Conservation (phyloP, 2,888 invertebrate genomes). For the Gymnocheta viridis region DNA sequence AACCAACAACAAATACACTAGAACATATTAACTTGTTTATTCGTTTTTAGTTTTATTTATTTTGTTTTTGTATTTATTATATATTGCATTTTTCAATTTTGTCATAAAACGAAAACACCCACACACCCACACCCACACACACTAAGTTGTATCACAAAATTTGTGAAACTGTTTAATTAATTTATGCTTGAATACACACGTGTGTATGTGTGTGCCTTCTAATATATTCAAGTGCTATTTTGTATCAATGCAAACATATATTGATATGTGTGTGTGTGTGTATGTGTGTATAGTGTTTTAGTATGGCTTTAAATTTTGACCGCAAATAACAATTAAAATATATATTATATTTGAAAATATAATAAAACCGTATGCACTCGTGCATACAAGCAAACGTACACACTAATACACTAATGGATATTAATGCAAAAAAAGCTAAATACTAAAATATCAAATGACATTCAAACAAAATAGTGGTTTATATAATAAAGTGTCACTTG, state of each 20-base stretch:
- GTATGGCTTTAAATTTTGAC: slow-evolving; percentile 23
- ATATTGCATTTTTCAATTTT: neutral
- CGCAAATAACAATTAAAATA: slow-evolving; percentile 59
- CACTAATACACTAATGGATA: neutral
- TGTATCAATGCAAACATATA: too few species aligned
- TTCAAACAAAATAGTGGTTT: slow-evolving; percentile 41
- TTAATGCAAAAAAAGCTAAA: neutral
- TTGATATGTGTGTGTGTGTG: neutral
- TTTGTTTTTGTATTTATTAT: slow-evolving; percentile 14
- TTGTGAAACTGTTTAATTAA: slow-evolving; percentile 1
- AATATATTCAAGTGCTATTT: too few species aligned
- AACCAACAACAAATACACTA: neutral
- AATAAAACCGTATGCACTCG: slow-evolving; percentile 1
- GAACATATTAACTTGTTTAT: slow-evolving; percentile 7
- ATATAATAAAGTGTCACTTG: slow-evolving; percentile 9
- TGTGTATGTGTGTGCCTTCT: neutral
- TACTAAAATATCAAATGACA: slow-evolving; percentile 34
- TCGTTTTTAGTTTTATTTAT: slow-evolving; percentile 24
- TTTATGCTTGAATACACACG: neutral
- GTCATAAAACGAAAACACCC: neutral
- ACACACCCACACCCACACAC: too few species aligned
- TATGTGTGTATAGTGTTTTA: neutral
- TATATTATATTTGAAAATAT: slow-evolving; percentile 41
- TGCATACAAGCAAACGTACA: neutral
- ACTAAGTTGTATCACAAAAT: neutral